Evolutionary conservation across 2,797 vertebrate species (phyloP).

Genomic region (Bufotes viridis): DNA sequence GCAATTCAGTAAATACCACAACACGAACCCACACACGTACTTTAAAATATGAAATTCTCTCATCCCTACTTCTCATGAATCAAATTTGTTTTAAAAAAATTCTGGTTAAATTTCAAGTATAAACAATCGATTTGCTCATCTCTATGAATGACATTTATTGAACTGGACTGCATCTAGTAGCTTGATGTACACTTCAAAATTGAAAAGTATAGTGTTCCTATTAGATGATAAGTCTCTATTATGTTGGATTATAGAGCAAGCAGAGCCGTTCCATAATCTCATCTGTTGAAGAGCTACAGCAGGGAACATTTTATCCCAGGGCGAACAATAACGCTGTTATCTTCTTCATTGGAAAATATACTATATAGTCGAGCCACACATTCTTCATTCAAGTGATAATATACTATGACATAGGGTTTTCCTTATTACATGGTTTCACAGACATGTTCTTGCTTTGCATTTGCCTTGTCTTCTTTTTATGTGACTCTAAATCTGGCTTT

Average conservation of each 20-base stretch:
- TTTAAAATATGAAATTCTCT: too few species aligned
- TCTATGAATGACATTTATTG: background rate
- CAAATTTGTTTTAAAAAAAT: too few species aligned
- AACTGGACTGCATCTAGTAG: background rate
- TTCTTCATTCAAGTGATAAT: background rate
- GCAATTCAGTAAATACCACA: too few species aligned
- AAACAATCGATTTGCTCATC: too few species aligned
- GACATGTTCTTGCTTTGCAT: constrained; percentile 1
- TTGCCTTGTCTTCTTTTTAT: constrained; percentile 11
- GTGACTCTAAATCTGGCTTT: constrained; percentile 33
- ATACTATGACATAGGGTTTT: background rate
- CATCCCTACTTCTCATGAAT: too few species aligned
- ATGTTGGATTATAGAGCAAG: background rate
- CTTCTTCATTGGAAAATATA: background rate
- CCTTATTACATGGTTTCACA: background rate
- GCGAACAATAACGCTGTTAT: constrained; percentile 2
- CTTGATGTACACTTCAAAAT: background rate
- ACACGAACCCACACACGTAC: too few species aligned
- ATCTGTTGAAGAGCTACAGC: background rate
- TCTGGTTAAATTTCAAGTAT: too few species aligned
- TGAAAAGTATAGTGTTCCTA: background rate
- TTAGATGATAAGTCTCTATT: background rate
- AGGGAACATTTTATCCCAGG: background rate
- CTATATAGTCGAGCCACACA: background rate
- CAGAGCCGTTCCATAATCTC: background rate